phyloP scores from a whole-genome alignment of 2,797 vertebrate species.

The Halcyon chelicuti region DNA sequence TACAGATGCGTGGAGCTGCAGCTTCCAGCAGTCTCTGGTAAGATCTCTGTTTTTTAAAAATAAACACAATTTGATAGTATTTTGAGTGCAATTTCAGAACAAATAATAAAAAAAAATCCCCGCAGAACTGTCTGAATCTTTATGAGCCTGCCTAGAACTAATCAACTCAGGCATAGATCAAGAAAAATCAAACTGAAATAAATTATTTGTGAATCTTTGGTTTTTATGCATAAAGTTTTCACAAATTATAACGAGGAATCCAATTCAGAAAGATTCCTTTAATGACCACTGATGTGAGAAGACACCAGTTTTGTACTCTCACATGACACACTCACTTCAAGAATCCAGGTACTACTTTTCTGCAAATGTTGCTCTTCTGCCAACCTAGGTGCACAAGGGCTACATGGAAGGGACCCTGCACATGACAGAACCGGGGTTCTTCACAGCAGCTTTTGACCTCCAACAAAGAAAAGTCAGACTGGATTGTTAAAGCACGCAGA shows the following conservation, averaged over 20 bases:
- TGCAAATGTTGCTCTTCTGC: neutral
- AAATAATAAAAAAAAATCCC: neutral
- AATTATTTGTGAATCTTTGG: constrained; percentile 32
- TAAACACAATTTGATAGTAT: neutral
- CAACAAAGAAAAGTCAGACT: neutral
- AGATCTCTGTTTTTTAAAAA: neutral
- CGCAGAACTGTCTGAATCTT: neutral
- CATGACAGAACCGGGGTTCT: fast-evolving
- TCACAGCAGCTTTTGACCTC: neutral
- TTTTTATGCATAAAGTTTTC: constrained; percentile 10
- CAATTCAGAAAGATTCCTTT: neutral
- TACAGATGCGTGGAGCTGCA: neutral
- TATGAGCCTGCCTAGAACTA: constrained; percentile 7
- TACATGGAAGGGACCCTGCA: fast-evolving
- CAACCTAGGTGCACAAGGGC: fast-evolving
- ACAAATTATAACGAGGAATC: constrained; percentile 10
- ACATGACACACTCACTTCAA: fast-evolving
- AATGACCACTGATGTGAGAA: neutral
- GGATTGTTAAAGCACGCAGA: neutral
- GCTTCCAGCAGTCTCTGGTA: neutral
- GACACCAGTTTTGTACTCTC: neutral
- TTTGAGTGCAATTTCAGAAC: neutral
- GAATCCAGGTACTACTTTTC: neutral
- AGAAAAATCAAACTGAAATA: constrained; percentile 1
- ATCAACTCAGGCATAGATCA: neutral